Evolutionary conservation across 2,797 vertebrate genomes (phyloP).

Genomic region (Novumbra hubbsi): DNA sequence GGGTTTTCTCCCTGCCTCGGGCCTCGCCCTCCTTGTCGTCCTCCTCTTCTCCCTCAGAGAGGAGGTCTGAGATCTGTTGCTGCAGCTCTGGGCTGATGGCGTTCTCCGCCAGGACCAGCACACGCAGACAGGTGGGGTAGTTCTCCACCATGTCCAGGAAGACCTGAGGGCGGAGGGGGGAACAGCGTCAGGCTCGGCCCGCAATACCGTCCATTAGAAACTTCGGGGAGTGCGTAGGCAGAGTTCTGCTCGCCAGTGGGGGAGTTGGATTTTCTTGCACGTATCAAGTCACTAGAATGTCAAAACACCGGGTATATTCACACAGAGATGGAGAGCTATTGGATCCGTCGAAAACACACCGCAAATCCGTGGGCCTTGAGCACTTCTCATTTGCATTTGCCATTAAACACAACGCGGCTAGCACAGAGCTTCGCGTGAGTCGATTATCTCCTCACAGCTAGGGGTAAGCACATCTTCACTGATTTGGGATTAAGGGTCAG

Average conservation of each 20-base stretch:
- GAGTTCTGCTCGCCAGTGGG: background rate
- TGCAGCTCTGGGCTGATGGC: conserved; percentile 90
- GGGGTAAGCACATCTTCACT: conserved; percentile 8
- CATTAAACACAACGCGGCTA: background rate
- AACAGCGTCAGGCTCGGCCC: background rate
- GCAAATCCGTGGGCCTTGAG: background rate
- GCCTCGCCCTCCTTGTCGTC: conserved; percentile 77
- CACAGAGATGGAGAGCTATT: background rate
- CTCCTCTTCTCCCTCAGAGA: conserved; percentile 91
- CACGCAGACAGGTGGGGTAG: conserved; percentile 89
- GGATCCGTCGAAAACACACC: background rate
- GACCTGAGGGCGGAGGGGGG: conserved; percentile 68
- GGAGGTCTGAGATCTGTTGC: conserved; percentile 92
- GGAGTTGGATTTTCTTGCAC: background rate
- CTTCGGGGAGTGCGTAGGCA: background rate
- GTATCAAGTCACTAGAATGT: background rate
- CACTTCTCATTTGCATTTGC: conserved; percentile 4
- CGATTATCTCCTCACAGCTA: background rate
- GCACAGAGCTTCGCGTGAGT: background rate
- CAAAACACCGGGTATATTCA: background rate
- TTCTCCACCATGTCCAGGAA: conserved; percentile 97
- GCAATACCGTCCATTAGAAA: too few relatives aligned
- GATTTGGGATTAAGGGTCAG: conserved; percentile 12
- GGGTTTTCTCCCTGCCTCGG: conserved; percentile 62
- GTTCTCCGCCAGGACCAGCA: conserved; percentile 89